A percentile compares a stretch with the other conserved stretches of the same genome.
phyloP scores from a whole-genome alignment of 2,888 invertebrate genomes.

The Physocephala rufipes region DNA sequence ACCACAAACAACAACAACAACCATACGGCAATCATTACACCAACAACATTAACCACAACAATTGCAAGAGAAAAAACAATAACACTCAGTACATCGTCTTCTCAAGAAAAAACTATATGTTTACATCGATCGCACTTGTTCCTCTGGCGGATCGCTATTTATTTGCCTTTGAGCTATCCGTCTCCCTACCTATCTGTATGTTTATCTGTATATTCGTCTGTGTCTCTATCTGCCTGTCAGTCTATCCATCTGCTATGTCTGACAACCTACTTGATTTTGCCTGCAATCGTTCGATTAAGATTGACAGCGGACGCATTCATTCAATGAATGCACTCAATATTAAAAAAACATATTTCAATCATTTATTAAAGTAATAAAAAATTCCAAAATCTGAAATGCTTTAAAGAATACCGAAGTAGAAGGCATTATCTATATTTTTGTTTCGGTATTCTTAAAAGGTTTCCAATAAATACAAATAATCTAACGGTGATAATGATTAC shows the following conservation, averaged over 20 bases:
- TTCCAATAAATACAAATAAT: no score
- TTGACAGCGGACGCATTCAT: no score
- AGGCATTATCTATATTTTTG: not conserved
- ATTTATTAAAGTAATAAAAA: constrained; percentile 22
- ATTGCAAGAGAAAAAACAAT: constrained; percentile 4
- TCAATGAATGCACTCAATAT: not conserved
- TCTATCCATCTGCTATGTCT: no score
- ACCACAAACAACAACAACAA: constrained; percentile 8
- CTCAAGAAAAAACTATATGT: constrained; percentile 32
- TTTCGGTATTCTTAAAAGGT: no score
- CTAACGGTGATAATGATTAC: no score
- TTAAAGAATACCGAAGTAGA: constrained; percentile 28
- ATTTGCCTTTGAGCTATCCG: no score
- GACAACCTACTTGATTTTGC: constrained; percentile 1
- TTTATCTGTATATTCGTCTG: not conserved
- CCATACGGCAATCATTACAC: not conserved
- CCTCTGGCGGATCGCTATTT: not conserved
- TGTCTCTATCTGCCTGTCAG: not conserved
- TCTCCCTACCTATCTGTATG: constrained; percentile 6
- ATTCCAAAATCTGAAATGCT: no score
- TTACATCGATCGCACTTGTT: constrained; percentile 11
- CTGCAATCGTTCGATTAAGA: not conserved
- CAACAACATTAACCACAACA: constrained; percentile 6
- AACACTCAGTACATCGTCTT: constrained; percentile 27
- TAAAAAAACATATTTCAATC: not conserved